Conservation (phyloP, 2,113 vertebrate genomes). For the Dromas ardeola region DNA sequence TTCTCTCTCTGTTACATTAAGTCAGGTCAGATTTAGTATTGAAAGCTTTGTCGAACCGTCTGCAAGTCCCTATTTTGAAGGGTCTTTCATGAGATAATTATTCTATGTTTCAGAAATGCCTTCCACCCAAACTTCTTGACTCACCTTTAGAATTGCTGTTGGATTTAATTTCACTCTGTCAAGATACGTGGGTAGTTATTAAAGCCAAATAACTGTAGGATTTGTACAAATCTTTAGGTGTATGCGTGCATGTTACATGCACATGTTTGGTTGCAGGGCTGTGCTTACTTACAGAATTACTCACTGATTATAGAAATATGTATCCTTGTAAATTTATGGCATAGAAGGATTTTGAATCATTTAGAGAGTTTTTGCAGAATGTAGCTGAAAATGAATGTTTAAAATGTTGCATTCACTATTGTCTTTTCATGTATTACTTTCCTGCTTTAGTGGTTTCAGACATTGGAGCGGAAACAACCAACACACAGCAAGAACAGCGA, state of each 20-base stretch:
- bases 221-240: not conserved
- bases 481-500: not conserved
- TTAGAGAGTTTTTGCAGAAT: not conserved
- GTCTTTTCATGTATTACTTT: not conserved
- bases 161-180: not conserved
- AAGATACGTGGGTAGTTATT: not conserved
- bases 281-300: not conserved
- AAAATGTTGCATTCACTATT: not conserved
- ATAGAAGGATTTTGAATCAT: not conserved
- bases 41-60: not conserved
- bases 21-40: not conserved
- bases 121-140: not conserved
- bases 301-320: not conserved
- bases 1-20: not conserved
- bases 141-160: not conserved
- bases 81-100: not conserved
- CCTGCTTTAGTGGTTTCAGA: not conserved
- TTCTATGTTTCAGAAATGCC: not conserved
- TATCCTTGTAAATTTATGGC: not conserved
- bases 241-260: not conserved
- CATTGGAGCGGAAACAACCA: not conserved
- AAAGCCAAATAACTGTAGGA: not conserved
- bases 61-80: not conserved
- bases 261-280: not conserved
- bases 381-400: not conserved